These are phyloP conservation scores for Acropora yongei DNA, from an alignment of 64 coral and sea anemone genomes.

Conservation along the genomic window DNA sequence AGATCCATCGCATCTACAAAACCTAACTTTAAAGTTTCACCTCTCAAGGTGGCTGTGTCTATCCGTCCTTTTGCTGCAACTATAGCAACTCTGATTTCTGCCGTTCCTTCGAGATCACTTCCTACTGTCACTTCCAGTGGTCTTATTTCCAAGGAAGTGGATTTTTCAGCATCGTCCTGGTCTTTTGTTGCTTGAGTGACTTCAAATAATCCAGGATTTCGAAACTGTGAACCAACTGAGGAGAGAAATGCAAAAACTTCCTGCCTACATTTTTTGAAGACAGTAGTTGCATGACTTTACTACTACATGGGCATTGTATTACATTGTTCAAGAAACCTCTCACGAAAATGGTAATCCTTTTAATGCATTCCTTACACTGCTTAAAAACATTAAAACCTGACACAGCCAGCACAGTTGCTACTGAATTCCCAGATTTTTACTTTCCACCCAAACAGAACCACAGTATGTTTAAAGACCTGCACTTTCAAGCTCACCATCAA, in stretches of 20 bases:
- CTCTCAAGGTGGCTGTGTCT: conserved; percentile 18
- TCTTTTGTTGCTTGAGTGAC: conserved; percentile 75
- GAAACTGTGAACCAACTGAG: conserved; percentile 93
- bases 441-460: no score
- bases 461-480: no score
- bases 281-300: no score
- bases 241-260: background rate
- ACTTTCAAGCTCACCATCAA: no score
- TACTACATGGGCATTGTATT: no score
- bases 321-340: no score
- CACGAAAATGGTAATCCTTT: no score
- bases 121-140: conserved; percentile 84
- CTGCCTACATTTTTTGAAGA: no score
- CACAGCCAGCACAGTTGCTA: no score
- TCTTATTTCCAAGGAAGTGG: conserved; percentile 14
- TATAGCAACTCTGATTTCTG: conserved; percentile 73
- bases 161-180: conserved; percentile 30
- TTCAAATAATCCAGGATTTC: conserved; percentile 97
- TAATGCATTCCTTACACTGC: no score
- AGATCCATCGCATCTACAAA: background rate
- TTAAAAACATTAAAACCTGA: no score
- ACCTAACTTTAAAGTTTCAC: background rate
- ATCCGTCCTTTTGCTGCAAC: conserved; percentile 43
- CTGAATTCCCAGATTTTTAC: no score
- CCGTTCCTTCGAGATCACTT: conserved; percentile 83